Evolutionary conservation across 1,140 invertebrate species (phyloP).

Genomic region (Drosophila auraria): DNA sequence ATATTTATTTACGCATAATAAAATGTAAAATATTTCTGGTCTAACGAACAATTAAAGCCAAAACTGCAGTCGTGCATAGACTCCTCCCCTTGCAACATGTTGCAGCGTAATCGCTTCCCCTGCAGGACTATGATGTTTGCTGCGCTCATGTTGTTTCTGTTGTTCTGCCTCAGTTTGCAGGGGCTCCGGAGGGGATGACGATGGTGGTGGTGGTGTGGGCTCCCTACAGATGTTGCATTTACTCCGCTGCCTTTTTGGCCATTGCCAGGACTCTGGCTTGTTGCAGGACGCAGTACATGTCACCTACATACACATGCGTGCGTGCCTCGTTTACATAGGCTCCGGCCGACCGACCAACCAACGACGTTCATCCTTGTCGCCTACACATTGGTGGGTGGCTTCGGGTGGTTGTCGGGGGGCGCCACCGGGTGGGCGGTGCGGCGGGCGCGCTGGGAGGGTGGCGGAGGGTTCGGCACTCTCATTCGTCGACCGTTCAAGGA

Average conservation of each 20-base stretch:
- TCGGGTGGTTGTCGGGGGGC: conserved; percentile 21
- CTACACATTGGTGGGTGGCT: conserved; percentile 57
- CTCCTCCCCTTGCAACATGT: conserved; percentile 80
- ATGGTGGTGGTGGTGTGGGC: conserved; percentile 24
- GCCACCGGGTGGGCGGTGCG: conserved; percentile 10
- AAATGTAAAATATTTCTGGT: background rate
- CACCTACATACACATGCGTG: conserved; percentile 74
- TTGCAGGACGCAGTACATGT: conserved; percentile 77
- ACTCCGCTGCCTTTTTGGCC: conserved; percentile 77
- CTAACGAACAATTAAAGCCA: conserved; percentile 5
- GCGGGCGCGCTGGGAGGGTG: conserved; percentile 21
- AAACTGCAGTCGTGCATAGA: conserved; percentile 20
- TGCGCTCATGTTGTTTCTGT: conserved; percentile 12
- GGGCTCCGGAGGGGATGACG: background rate
- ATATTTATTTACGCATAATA: conserved; percentile 1
- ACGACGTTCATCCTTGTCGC: conserved; percentile 66
- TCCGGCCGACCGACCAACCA: conserved; percentile 70
- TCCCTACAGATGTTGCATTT: conserved; percentile 80
- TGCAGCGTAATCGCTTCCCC: conserved; percentile 76
- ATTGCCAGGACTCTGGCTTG: conserved; percentile 58
- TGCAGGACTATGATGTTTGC: conserved; percentile 26
- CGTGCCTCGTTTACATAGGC: conserved; percentile 79
- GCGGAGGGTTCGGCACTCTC: conserved; percentile 64
- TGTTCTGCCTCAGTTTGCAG: background rate
- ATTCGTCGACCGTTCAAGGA: conserved; percentile 70